Base-by-base conservation (phyloP, 2,113 vertebrate genomes). In the Coracopsis vasa region DNA sequence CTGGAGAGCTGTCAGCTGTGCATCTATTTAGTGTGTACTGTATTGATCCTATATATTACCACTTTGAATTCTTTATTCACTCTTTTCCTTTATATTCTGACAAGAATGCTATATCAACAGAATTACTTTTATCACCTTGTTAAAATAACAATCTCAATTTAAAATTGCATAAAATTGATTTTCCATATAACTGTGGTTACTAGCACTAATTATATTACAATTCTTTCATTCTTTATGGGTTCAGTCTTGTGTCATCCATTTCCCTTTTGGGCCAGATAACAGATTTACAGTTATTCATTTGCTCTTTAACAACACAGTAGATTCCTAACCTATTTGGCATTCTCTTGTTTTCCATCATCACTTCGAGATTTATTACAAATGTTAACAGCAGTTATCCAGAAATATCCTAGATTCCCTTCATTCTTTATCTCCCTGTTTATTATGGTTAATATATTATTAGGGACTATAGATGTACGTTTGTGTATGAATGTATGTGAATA, bases 391-490 rank as follows among this genome's bases (percentile, higher is more conserved):
- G 80, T 94, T 92, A 71, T 9, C 41, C 80, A 88, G 83, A 96
- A 95, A 86, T 71, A 86, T 51, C 88, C 80, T 4, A 64, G 80
- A 83, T 93, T 95, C 75, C 33, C 80, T 64, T 91, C 73, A 65
- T 72, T 50, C 89, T 89, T 94, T 97, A 95, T 95, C 96, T 95
- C 73, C 86, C 75, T 89, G 75, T 74, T 94, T 86, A 93, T 94
- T 16, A 54, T 35, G 51, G 51, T 60, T 94, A 91, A 78, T 95
- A 13, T 4, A 11, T 87, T 84, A 37, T 91, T 95, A 91, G 70
- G 35, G 51, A 92, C 56, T 79, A 64, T 51, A 89, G 84, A 72
- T 16, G 18, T 31, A 25, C 60, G 37, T 62, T 48, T 89, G n/a
- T 42, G 48, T 23, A n/a, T 65, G 28, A 65, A 16, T 4, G 39